These are phyloP conservation scores for Metallyticus violacea DNA, from an alignment of 2,888 invertebrate genomes.

Conservation along the genomic window DNA sequence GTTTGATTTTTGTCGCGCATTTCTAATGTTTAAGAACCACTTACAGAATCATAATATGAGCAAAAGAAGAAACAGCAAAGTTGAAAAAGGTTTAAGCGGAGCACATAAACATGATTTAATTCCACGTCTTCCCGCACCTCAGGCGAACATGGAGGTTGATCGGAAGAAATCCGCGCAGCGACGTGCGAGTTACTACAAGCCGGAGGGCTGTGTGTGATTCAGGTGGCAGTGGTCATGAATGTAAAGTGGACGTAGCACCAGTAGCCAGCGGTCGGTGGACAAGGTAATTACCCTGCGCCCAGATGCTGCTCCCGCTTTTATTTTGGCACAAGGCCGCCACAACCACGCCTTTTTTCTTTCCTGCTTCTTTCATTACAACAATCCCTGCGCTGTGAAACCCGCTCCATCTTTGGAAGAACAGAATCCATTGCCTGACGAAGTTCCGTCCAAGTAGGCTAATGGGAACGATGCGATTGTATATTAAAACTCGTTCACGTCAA, in stretches of 20 bases:
- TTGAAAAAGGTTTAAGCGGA: not conserved
- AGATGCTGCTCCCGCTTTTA: conserved; percentile 3
- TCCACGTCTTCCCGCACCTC: not conserved
- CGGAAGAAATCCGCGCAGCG: not conserved
- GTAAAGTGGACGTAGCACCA: not conserved
- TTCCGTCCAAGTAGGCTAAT: not conserved
- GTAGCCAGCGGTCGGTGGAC: not conserved
- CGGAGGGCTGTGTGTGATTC: not conserved
- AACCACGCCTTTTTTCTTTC: not conserved
- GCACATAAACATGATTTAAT: not conserved
- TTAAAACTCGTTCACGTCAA: not conserved
- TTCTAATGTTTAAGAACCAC: too few relatives aligned
- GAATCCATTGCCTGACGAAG: too few relatives aligned
- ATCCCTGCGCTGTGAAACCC: not conserved
- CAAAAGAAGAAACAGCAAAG: not conserved
- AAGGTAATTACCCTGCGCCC: not conserved
- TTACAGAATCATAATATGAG: too few relatives aligned
- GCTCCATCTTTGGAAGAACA: not conserved
- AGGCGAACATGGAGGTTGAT: too few relatives aligned
- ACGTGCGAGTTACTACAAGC: not conserved
- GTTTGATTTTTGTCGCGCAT: too few relatives aligned
- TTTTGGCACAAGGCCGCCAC: not conserved
- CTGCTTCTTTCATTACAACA: not conserved
- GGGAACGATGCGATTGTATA: not conserved
- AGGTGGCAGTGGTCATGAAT: not conserved